These are phyloP conservation scores for Puntigrus tetrazona DNA, from an alignment of 2,113 vertebrate genomes.

Conservation along the genomic window DNA sequence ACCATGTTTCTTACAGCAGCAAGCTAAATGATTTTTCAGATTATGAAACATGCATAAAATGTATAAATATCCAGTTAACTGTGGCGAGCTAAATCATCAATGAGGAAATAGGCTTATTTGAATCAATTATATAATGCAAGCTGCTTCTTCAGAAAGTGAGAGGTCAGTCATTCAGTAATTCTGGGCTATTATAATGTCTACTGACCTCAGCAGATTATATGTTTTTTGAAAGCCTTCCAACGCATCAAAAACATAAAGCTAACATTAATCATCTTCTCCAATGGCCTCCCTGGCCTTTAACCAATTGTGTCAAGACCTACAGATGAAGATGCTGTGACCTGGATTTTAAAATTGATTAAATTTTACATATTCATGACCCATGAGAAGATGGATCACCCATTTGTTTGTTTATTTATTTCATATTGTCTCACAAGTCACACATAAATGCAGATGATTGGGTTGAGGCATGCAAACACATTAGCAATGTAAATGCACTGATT, in stretches of 20 bases:
- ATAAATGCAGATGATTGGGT: conserved; percentile 57
- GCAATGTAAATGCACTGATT: conserved; percentile 63
- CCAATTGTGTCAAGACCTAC: conserved; percentile 52
- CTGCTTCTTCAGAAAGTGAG: background rate
- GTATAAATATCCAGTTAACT: background rate
- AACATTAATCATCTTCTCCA: conserved; percentile 15
- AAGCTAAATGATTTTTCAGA: conserved; percentile 5
- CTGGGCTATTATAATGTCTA: background rate
- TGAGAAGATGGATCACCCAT: conserved; percentile 48
- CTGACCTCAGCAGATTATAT: background rate
- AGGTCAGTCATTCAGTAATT: conserved; percentile 3
- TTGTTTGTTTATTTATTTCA: conserved; percentile 65
- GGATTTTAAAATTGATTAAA: conserved; percentile 62
- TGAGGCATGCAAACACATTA: conserved; percentile 54
- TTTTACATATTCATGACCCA: conserved; percentile 70
- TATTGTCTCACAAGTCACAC: conserved; percentile 42
- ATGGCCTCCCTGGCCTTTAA: background rate
- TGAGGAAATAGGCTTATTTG: background rate
- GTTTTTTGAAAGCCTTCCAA: background rate
- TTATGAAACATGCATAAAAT: background rate
- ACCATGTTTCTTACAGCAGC: background rate
- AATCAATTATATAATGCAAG: background rate
- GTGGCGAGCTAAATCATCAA: background rate
- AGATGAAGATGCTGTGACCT: conserved; percentile 60
- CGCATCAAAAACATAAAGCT: background rate